Evolutionary conservation across 2,113 vertebrate species (phyloP), one percentile per base, ranked within the genome.

Genomic region (Telmatochromis sp.): DNA sequence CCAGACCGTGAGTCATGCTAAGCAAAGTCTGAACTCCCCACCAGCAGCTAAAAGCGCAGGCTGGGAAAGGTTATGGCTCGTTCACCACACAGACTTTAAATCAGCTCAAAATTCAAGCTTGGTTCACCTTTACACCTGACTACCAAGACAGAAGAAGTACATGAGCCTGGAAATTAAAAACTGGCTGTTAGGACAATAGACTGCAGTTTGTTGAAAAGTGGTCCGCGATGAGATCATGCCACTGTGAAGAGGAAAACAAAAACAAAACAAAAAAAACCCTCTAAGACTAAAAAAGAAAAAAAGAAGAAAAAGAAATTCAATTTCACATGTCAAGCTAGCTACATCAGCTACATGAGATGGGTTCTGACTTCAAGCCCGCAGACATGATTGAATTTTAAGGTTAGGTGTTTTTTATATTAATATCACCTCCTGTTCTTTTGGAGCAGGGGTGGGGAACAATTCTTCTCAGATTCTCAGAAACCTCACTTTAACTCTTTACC

Each of bases 1-100:
- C 80, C 90, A 92, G 94, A 94, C 93, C 87, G 23, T 96, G 95
- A 96, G 92, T 96, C 95, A 95, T 88, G 91, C 87, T 89, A 84
- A 90, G 89, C 86, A 58, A 83, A 78, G 93, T 82, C 93, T 93
- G 92, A 89, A 90, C 68, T 83, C 86, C 58, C 82, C 90, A 82
- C 68, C 71, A 53, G 83, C 89, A 53, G 87, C 84, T 84, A 37
- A 83, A 60, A 89, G 87, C 87, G n/a, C 3, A n/a, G 40, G 31
- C 86, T 65, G 86, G 84, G 92, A 89, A 87, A 92, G 90, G 84
- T 86, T 83, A 35, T n/a, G 40, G 89, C 40, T 60, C 23, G 26
- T 12, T 81, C 83, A 78, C 75, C 71, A 23, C 53, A 3, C 73
- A 10, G 35, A 47, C 28, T 87, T 81, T 81, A 35, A 40, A 80